phyloP scores from a whole-genome alignment of 2,113 vertebrate species.

The Gila orcuttii region DNA sequence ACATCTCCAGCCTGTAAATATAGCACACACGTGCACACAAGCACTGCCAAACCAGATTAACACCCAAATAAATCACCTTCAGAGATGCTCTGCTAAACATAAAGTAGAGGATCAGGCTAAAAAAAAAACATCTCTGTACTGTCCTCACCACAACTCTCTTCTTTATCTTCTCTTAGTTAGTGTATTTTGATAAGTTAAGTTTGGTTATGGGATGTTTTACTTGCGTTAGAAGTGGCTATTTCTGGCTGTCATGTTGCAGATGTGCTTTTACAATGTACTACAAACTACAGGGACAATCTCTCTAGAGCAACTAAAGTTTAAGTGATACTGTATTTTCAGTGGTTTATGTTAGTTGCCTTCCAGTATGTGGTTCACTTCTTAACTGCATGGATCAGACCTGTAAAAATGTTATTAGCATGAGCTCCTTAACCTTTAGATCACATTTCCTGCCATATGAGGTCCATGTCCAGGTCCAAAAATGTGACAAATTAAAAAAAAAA shows the following conservation, averaged over 20 bases:
- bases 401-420: not conserved
- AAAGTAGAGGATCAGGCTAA: slow-evolving; percentile 29
- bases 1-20: slow-evolving; percentile 55
- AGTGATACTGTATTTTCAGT: not conserved
- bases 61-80: slow-evolving; percentile 61
- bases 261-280: no score
- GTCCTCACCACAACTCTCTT: not conserved
- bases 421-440: no score
- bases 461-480: no score
- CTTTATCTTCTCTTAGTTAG: slow-evolving; percentile 1
- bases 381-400: not conserved
- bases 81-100: slow-evolving; percentile 43
- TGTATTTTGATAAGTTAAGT: slow-evolving; percentile 3
- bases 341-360: not conserved
- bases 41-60: slow-evolving; percentile 58
- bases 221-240: not conserved
- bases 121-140: slow-evolving; percentile 3
- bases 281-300: not conserved
- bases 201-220: not conserved
- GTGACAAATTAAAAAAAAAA: not conserved
- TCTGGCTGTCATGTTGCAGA: not conserved
- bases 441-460: no score
- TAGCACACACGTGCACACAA: slow-evolving; percentile 35
- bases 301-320: not conserved
- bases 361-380: not conserved